These are phyloP conservation scores for Lasioglossum figueresi DNA, from an alignment of 2,888 invertebrate genomes.

Conservation along the genomic window DNA sequence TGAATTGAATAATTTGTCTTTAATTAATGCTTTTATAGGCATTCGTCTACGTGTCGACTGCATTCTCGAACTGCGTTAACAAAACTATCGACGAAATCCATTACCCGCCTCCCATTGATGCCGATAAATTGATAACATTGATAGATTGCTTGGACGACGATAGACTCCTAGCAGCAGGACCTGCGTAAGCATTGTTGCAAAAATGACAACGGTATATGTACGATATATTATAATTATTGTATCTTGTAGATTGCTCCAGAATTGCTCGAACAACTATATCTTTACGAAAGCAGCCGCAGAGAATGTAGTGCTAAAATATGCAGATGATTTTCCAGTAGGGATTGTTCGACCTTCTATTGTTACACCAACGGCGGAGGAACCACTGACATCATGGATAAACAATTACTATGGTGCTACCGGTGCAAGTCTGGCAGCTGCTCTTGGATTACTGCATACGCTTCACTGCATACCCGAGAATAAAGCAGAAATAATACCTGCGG, in stretches of 20 bases:
- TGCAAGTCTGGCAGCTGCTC: constrained; percentile 84
- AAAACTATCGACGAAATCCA: constrained; percentile 79
- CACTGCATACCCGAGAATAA: constrained; percentile 84
- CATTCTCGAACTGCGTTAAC: constrained; percentile 77
- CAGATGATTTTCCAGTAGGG: constrained; percentile 86
- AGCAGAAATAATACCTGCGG: constrained; percentile 89
- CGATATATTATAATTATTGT: not conserved
- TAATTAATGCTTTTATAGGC: not conserved
- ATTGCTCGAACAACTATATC: constrained; percentile 90
- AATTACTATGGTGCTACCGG: constrained; percentile 89
- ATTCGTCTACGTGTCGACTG: constrained; percentile 75
- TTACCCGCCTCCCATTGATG: constrained; percentile 75
- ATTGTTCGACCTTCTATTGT: constrained; percentile 89
- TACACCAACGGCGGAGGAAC: constrained; percentile 83
- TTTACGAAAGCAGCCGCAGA: constrained; percentile 91
- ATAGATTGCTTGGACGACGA: constrained; percentile 77
- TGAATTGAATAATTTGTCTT: not conserved
- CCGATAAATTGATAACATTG: constrained; percentile 76
- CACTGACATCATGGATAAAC: constrained; percentile 88
- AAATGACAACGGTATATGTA: not conserved
- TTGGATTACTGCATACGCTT: constrained; percentile 87
- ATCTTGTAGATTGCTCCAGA: constrained; percentile 79
- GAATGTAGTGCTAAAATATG: constrained; percentile 85
- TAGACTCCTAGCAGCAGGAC: constrained; percentile 72
- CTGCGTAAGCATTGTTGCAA: constrained; percentile 70